Base-by-base conservation (phyloP, 2,888 invertebrate species). In the Sabellastarte sp. region DNA sequence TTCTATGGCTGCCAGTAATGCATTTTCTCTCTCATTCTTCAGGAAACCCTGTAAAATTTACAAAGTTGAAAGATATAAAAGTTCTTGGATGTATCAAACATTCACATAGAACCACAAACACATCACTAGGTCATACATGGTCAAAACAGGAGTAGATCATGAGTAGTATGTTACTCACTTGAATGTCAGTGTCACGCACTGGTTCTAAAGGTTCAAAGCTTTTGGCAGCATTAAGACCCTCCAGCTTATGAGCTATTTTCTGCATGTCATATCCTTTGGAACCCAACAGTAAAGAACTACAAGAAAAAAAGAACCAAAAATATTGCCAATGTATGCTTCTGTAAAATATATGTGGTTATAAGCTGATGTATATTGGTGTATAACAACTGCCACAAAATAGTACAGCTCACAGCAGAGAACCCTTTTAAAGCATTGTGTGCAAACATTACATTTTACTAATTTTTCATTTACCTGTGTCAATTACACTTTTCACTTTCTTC, bases 11-110 rank as follows among this genome's bases (percentile, higher is more conserved):
- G 93, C 90, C 24, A 96, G 85, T 76, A 97, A 91, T 0, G 93
- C 93, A 88, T 95, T 96, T 86, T 95, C 93, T 67, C 93, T 89
- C 85, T 97, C 95, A 87, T 95, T 95, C 81, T 91, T 90, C 26
- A 97, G 85, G 82, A 91, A 95, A 75, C 91, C 83, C 80, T 91
- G 90, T 68, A 95, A 32, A 30, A 55, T 5, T 32, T 50, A 63
- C 65, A n/a, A 5, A 32, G 31, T 24, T 1, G 24, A 30, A 29
- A 20, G 1, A 24, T 30, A 61, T 3, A 29, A 20, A 29, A 26
- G 2, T 55, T 2, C 5, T 5, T 53, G 5, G 53, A 5, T 24
- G n/a, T n/a, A n/a, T n/a, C n/a, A n/a, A n/a, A n/a, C n/a, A n/a
- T n/a, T n/a, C n/a, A n/a, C n/a, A n/a, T 53, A 53, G 5, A 24